Base-by-base conservation (phyloP, 2,113 vertebrate species). In the Hymenochirus boettgeri region DNA sequence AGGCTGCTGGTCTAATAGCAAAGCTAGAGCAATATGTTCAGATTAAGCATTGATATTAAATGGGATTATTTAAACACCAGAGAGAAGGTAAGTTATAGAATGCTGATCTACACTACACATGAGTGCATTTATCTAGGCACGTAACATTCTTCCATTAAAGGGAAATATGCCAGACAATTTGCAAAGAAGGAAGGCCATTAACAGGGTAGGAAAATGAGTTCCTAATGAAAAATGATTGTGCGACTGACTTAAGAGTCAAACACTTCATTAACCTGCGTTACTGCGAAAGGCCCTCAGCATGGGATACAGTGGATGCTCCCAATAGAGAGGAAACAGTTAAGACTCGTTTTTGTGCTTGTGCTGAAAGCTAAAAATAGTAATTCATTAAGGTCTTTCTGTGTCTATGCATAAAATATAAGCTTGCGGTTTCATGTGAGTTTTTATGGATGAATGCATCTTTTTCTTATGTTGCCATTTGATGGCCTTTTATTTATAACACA, bases 331-430 rank as follows among this genome's bases (percentile, higher is more conserved):
- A 53, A 53, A n/a, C 17, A 15, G 51, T 53, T 50, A 50, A 50
- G 10, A 11, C 19, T 11, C 19, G 23, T 22, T 7, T 55, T 42
- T 47, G 10, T 47, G 26, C 39, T 48, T 15, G 21, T 33, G 18
- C 27, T 19, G 33, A 54, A 13, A n/a, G 15, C 26, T 57, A 57
- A 18, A 57, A 47, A 57, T 65, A 47, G 51, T 15, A 10, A 39
- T 29, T 10, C 60, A 31, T 47, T 65, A 33, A 46, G 42, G 33
- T 17, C 7, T 47, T 57, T 57, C 35, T 22, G 18, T n/a, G 18
- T 51, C 15, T 31, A 26, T 33, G 42, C 46, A 65, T 65, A 33
- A 64, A 64, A 65, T 56, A 65, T 57, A 57, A 48, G 33, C 56
- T 31, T 29, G 12, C 18, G 46, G 46, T 56, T 65, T 47, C 13